Conservation (phyloP, 1,140 invertebrate species). For the Solenopsis invicta region DNA sequence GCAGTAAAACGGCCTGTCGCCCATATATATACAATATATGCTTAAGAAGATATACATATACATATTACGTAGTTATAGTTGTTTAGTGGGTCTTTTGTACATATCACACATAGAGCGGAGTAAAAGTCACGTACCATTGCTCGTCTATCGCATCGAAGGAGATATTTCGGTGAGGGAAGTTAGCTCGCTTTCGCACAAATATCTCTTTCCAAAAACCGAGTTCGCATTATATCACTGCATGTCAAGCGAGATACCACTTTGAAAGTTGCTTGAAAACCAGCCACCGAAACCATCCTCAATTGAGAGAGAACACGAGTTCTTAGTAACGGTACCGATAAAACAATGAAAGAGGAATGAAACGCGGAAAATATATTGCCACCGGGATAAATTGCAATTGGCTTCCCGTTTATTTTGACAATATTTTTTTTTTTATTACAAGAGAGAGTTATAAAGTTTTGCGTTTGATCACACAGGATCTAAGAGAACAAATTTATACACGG, state of each 20-base stretch:
- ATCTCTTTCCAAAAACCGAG: constrained; percentile 48
- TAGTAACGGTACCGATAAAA: constrained; percentile 45
- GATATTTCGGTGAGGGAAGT: constrained; percentile 53
- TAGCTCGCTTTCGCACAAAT: constrained; percentile 58
- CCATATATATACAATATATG: neutral
- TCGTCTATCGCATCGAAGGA: constrained; percentile 46
- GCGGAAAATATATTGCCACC: constrained; percentile 36
- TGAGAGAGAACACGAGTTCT: constrained; percentile 51
- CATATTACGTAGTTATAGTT: constrained; percentile 41
- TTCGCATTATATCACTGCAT: constrained; percentile 63
- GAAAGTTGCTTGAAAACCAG: constrained; percentile 57
- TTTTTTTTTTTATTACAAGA: constrained; percentile 21
- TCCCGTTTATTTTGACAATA: constrained; percentile 50
- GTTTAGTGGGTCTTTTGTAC: constrained; percentile 52
- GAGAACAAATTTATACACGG: constrained; percentile 49
- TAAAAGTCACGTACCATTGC: constrained; percentile 53
- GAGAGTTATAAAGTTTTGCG: constrained; percentile 15
- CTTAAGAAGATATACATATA: constrained; percentile 42
- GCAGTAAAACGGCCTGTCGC: constrained; percentile 44
- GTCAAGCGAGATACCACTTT: constrained; percentile 59
- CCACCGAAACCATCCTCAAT: constrained; percentile 54
- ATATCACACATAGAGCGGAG: constrained; percentile 33
- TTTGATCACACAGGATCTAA: constrained; percentile 19
- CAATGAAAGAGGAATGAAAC: constrained; percentile 44
- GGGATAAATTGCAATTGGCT: constrained; percentile 35